Percentiles rank a stretch among this genome's conserved stretches.
These are phyloP conservation scores for Hypselothyrea guttata DNA, from an alignment of 2,888 invertebrate species.

Conservation along the genomic window DNA sequence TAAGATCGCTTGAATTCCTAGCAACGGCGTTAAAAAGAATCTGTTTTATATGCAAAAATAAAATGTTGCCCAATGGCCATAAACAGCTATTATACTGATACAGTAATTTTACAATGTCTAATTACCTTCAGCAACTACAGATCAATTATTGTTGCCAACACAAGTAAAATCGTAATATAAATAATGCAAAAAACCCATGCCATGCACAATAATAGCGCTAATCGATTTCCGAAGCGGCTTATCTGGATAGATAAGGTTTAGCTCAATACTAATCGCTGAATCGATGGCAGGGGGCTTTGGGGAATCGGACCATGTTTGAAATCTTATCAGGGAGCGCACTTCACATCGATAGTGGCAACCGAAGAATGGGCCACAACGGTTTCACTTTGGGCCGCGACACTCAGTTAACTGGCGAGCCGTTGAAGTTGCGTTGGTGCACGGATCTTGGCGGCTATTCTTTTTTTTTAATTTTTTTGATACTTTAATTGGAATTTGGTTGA, in stretches of 20 bases:
- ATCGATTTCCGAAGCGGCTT: slow-evolving; percentile 31
- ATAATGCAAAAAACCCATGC: neutral
- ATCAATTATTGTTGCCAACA: slow-evolving; percentile 31
- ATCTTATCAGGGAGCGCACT: slow-evolving; percentile 47
- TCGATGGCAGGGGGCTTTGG: slow-evolving; percentile 1
- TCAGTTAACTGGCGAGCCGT: slow-evolving; percentile 18
- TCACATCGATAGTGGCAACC: slow-evolving; percentile 18
- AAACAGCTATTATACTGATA: no score
- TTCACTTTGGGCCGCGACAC: slow-evolving; percentile 23
- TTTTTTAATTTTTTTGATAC: slow-evolving; percentile 1
- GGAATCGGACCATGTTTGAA: neutral
- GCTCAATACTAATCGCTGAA: slow-evolving; percentile 32
- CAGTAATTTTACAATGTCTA: no score
- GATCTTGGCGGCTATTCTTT: slow-evolving; percentile 7
- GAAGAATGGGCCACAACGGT: neutral
- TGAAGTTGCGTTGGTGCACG: slow-evolving; percentile 12
- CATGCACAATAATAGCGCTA: neutral
- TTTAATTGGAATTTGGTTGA: neutral
- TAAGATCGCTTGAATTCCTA: no score
- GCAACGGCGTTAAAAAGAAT: no score
- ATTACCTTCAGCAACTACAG: neutral
- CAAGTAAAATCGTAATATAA: neutral
- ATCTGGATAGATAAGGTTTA: slow-evolving; percentile 30
- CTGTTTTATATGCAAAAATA: no score
- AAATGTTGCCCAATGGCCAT: no score